These are phyloP conservation scores for Jordanella pulchra DNA, from an alignment of 2,797 vertebrate species.

Conservation along the genomic window DNA sequence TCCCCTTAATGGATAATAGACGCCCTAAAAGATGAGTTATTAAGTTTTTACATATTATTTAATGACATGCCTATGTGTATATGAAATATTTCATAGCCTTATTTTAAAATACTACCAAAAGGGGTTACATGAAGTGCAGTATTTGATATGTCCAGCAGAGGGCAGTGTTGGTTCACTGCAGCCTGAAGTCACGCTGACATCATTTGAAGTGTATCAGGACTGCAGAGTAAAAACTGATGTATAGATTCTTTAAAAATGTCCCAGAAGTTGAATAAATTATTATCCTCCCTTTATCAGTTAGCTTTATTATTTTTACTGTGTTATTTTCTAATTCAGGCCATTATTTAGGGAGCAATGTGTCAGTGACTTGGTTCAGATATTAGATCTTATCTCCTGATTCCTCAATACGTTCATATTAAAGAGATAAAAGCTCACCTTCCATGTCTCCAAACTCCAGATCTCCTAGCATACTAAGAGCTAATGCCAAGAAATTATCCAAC, in stretches of 20 bases:
- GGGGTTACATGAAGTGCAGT: too few relatives aligned
- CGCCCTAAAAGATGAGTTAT: too few relatives aligned
- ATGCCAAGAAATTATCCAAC: not conserved
- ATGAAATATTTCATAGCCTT: too few relatives aligned
- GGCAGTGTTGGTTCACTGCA: slow-evolving; percentile 47
- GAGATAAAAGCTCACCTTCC: too few relatives aligned
- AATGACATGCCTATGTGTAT: too few relatives aligned
- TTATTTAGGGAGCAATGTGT: not conserved
- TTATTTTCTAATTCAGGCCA: not conserved
- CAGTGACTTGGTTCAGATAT: not conserved
- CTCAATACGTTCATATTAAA: not conserved
- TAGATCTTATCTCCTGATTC: not conserved
- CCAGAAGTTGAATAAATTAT: too few relatives aligned
- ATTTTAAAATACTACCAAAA: too few relatives aligned
- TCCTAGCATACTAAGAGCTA: not conserved
- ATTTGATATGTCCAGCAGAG: slow-evolving; percentile 49
- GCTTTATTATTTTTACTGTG: too few relatives aligned
- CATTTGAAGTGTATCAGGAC: not conserved
- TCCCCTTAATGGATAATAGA: too few relatives aligned
- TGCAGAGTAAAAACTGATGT: not conserved
- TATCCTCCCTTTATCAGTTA: too few relatives aligned
- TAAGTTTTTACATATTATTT: too few relatives aligned
- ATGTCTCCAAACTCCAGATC: too few relatives aligned
- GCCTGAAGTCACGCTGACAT: not conserved
- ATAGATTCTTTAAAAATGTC: not conserved